These are phyloP conservation scores for Tetrao urogallus DNA, from an alignment of 2,113 vertebrate species.

Conservation along the genomic window DNA sequence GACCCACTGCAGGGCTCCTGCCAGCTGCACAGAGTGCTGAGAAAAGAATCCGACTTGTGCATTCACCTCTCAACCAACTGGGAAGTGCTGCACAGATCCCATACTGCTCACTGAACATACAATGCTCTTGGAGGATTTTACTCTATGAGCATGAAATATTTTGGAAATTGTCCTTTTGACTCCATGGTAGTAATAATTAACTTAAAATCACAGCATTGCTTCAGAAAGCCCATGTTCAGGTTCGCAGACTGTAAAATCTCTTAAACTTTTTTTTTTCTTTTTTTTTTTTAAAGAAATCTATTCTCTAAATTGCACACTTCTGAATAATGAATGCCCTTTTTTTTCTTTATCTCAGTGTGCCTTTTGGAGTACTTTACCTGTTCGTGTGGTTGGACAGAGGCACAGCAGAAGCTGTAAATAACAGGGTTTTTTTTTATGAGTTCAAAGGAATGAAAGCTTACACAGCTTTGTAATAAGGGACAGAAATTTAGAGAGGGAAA, in stretches of 20 bases:
- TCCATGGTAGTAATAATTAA: not conserved
- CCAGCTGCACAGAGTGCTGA: not conserved
- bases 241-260: conserved; percentile 47
- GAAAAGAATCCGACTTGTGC: not conserved
- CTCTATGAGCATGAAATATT: conserved; percentile 4
- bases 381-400: not conserved
- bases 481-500: not conserved
- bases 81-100: not conserved
- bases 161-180: conserved; percentile 40
- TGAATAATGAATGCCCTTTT: not conserved
- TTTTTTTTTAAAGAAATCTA: conserved; percentile 10
- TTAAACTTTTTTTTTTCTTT: no score
- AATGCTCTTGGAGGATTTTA: not conserved
- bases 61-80: not conserved
- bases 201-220: conserved; percentile 25
- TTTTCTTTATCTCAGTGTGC: not conserved
- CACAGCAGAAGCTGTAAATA: not conserved
- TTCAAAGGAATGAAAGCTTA: not conserved
- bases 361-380: not conserved
- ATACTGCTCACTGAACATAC: no score
- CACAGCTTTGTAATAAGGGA: not conserved
- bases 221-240: not conserved
- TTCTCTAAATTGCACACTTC: not conserved
- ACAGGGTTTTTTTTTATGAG: not conserved
- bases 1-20: not conserved